Evolutionary conservation across 64 coral and sea anemone species (phyloP).

Genomic region (Catalaphyllia jardinei): DNA sequence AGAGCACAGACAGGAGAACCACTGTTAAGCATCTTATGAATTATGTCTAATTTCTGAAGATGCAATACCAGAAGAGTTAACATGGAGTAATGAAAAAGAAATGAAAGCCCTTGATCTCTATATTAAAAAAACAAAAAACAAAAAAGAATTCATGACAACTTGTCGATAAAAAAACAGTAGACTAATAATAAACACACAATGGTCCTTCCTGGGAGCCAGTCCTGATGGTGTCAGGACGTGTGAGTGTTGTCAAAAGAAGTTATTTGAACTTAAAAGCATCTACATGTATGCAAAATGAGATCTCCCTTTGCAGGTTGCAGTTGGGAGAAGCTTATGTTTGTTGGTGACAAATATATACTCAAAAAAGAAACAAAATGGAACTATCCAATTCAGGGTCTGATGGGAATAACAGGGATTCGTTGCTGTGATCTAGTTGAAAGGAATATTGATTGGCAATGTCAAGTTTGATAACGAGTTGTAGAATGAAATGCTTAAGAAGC

Average conservation of each 20-base stretch:
- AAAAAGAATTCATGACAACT: conserved; percentile 5
- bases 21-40: conserved; percentile 23
- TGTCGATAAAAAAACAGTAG: conserved; percentile 18
- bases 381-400: conserved; percentile 6
- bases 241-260: conserved; percentile 25
- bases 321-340: conserved; percentile 8
- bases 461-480: conserved; percentile 17
- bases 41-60: conserved; percentile 28
- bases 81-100: conserved; percentile 25
- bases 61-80: conserved; percentile 15
- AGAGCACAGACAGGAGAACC: conserved; percentile 20
- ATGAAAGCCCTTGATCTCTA: conserved; percentile 1
- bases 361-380: conserved; percentile 29
- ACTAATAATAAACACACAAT: conserved; percentile 29
- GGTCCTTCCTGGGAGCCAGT: conserved; percentile 35
- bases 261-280: conserved; percentile 49
- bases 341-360: neutral
- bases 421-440: conserved; percentile 13
- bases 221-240: conserved; percentile 34
- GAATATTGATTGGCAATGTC: conserved; percentile 5
- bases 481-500: conserved; percentile 17
- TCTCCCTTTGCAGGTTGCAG: conserved; percentile 42
- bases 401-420: conserved; percentile 9
- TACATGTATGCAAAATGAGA: conserved; percentile 40
- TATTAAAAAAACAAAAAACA: conserved; percentile 17